Conservation (phyloP, 2,888 invertebrate species). For the Petrolisthes manimaculis region DNA sequence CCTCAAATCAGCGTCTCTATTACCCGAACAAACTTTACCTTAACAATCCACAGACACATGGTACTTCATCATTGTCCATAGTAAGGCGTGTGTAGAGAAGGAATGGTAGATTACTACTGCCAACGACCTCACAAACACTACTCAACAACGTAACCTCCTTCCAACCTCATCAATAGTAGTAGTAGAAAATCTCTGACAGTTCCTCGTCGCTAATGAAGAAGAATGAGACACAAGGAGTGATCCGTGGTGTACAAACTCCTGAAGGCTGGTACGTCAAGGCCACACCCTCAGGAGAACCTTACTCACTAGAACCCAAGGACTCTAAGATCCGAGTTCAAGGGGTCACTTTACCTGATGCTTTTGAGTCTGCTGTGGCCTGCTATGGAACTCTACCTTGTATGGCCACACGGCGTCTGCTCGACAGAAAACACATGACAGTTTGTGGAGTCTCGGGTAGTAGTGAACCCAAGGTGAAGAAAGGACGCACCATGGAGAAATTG, state of each 20-base stretch:
- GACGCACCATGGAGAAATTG: slow-evolving; percentile 48
- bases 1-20: too few species aligned
- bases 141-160: too few species aligned
- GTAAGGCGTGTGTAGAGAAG: too few species aligned
- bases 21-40: too few species aligned
- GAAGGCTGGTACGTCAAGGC: slow-evolving; percentile 64
- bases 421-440: slow-evolving; percentile 21
- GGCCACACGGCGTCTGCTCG: slow-evolving; percentile 57
- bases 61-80: too few species aligned
- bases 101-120: too few species aligned
- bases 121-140: too few species aligned
- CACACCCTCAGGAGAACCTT: slow-evolving; percentile 44
- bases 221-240: neutral
- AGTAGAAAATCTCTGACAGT: too few species aligned
- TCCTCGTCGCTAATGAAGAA: neutral
- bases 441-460: too few species aligned
- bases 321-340: neutral
- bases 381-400: slow-evolving; percentile 32
- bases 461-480: slow-evolving; percentile 48
- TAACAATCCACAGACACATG: too few species aligned
- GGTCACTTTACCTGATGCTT: neutral
- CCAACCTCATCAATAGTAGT: too few species aligned
- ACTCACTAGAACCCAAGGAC: slow-evolving; percentile 39
- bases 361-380: neutral
- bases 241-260: slow-evolving; percentile 41